A percentile compares a stretch with the other conserved stretches of the same genome.
Evolutionary conservation across 2,113 vertebrate genomes (phyloP).

Genomic region (human (Homo sapiens)): DNA sequence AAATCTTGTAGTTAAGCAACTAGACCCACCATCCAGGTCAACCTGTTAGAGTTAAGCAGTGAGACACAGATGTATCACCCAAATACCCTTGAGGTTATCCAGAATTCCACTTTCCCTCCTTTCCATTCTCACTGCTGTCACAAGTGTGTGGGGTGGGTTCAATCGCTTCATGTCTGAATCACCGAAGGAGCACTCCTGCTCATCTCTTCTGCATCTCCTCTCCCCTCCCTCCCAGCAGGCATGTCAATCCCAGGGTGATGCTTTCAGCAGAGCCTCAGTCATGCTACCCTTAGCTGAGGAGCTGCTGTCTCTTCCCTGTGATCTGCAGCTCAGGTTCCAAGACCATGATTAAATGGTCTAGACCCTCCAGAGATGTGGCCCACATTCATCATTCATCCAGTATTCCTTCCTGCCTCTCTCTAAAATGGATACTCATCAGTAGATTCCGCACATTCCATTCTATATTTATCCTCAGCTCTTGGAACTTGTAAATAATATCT

Average conservation of each 20-base stretch:
- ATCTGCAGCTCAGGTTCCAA: not conserved
- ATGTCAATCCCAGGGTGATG: not conserved
- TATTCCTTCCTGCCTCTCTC: not conserved
- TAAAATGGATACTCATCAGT: not conserved
- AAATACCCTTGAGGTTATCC: not conserved
- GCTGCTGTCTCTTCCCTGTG: not conserved
- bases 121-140: not conserved
- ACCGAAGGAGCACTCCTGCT: not conserved
- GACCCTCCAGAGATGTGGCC: not conserved
- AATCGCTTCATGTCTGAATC: not conserved
- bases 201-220: not conserved
- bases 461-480: not conserved
- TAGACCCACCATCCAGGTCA: not conserved
- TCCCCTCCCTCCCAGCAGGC: fast-evolving
- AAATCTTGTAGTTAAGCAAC: not conserved
- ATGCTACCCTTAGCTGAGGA: not conserved
- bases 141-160: not conserved
- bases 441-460: not conserved
- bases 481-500: not conserved
- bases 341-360: not conserved
- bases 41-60: not conserved
- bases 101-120: not conserved
- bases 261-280: not conserved
- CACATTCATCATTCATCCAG: not conserved
- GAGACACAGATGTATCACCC: not conserved